Evolutionary conservation across 2,797 vertebrate genomes (phyloP).

Genomic region (Syncerus caffer): DNA sequence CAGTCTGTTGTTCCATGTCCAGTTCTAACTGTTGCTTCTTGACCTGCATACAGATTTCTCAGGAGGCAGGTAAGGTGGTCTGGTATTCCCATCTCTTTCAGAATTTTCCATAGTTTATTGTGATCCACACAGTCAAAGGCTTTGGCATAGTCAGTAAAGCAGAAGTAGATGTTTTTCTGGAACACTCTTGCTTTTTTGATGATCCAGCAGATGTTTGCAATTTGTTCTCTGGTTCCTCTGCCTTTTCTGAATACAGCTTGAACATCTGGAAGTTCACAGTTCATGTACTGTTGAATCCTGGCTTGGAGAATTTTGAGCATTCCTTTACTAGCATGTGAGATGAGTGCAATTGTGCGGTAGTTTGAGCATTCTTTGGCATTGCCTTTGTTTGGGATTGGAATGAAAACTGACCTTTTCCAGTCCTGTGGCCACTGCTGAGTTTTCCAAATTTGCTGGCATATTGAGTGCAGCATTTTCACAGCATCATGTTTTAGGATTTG

Average conservation of each 20-base stretch:
- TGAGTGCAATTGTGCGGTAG: background rate
- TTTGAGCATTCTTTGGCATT: background rate
- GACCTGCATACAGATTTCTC: background rate
- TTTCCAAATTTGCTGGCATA: background rate
- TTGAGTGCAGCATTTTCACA: no score
- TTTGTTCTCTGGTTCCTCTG: background rate
- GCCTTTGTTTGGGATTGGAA: background rate
- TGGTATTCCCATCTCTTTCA: background rate
- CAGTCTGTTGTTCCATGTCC: background rate
- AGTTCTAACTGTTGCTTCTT: background rate
- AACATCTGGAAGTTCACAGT: background rate
- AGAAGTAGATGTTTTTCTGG: background rate
- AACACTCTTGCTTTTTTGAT: rapidly evolving
- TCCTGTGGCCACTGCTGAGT: background rate
- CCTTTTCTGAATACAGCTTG: background rate
- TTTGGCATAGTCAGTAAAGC: background rate
- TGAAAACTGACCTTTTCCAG: background rate
- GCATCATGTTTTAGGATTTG: no score
- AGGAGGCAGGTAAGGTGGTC: background rate
- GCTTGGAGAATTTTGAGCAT: background rate
- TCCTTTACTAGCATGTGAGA: background rate
- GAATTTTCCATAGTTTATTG: background rate
- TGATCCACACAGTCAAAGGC: background rate
- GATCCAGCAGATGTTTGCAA: background rate
- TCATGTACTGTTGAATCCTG: background rate